Base-by-base conservation (phyloP, 2,888 invertebrate genomes). In the Leuctra nigra region DNA sequence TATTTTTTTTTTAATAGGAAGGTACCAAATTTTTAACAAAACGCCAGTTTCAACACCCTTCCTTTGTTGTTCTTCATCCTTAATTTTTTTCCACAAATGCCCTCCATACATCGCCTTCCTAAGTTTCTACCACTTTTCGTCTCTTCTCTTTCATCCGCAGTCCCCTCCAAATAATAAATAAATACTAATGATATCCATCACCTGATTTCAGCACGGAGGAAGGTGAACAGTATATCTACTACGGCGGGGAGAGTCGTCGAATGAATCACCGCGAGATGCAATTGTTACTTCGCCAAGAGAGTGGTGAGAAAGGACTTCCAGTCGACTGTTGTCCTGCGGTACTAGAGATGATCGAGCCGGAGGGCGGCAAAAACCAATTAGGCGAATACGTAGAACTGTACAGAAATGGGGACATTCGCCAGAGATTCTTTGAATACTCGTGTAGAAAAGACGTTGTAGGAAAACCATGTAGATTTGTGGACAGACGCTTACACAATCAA, bases 251-350 rank as follows among this genome's bases (percentile, higher is more conserved):
- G 58, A 38, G 61, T 52, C 61, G 61, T 72, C 79, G 71, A 72
- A 77, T 73, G 75, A 80, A 73, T 71, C 18, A 56, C 74, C 78
- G 79, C 63, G 80, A 84, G 69, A 83, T 83, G 76, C 82, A 83
- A 70, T 70, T 74, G 66, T 74, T 83, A 63, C 73, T 86, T 64
- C 73, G 77, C 58, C 71, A 72, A 59, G 80, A 81, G 68, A 75
- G 77, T 48, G 74, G 72, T 67, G 75, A 69, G 64, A 71, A 69
- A 56, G 70, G 77, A 68, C 63, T 61, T 54, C 75, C 75, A 29
- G 81, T 82, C 58, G 87, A 89, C 68, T 92, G 92, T 73, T 92
- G 91, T 72, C 91, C 91, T 39, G 82, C 87, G 24, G 79, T 84
- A 52, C 76, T 82, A 65, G 86, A 88, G 71, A 84, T 86, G 80